phyloP scores from a whole-genome alignment of 2,113 vertebrate species.

The Ancistrus triradiatus region DNA sequence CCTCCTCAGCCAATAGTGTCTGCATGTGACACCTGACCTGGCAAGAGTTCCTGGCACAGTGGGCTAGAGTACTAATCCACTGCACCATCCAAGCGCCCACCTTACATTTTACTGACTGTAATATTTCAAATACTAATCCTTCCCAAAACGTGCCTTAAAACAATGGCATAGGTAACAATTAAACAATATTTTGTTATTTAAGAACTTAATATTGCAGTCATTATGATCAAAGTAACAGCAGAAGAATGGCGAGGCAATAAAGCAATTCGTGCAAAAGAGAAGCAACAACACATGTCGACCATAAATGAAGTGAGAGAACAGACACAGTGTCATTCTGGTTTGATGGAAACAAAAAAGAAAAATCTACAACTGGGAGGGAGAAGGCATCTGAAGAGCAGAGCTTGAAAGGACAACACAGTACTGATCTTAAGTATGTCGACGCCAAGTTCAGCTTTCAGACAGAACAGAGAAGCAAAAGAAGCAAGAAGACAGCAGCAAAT shows the following conservation, averaged over 20 bases:
- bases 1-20: too few species aligned
- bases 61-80: neutral
- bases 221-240: slow-evolving; percentile 6
- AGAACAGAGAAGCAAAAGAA: slow-evolving; percentile 7
- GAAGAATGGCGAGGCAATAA: too few species aligned
- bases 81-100: too few species aligned
- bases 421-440: slow-evolving; percentile 16
- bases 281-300: slow-evolving; percentile 22
- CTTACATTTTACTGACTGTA: too few species aligned
- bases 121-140: too few species aligned
- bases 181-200: neutral
- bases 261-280: slow-evolving; percentile 24
- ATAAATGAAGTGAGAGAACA: slow-evolving; percentile 29
- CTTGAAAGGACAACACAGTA: slow-evolving; percentile 42
- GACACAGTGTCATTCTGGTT: slow-evolving; percentile 38
- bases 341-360: slow-evolving; percentile 34
- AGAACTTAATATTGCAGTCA: neutral
- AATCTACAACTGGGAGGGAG: slow-evolving; percentile 9
- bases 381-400: slow-evolving; percentile 26
- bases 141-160: neutral
- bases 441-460: slow-evolving; percentile 38
- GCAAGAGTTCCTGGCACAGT: too few species aligned
- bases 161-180: too few species aligned
- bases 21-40: too few species aligned
- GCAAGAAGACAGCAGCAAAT: slow-evolving; percentile 53